Evolutionary conservation across 2,113 vertebrate species (phyloP).

Genomic region (Amia ocellicauda): DNA sequence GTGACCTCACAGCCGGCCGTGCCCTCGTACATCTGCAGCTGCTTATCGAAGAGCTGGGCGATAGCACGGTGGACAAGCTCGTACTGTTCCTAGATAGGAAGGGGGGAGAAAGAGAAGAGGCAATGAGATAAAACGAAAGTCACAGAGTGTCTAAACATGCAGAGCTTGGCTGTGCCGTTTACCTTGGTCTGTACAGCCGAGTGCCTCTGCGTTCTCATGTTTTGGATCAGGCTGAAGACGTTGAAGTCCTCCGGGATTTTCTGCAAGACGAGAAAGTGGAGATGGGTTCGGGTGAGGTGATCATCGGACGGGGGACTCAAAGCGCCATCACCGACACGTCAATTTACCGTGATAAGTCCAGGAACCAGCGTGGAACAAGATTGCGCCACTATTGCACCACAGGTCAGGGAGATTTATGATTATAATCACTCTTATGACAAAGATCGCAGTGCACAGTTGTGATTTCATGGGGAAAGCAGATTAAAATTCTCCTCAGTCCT

Average conservation of each 20-base stretch:
- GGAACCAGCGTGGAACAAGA: too few species aligned
- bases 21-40: constrained; percentile 81
- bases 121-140: constrained; percentile 19
- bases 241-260: constrained; percentile 98
- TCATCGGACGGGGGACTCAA: too few species aligned
- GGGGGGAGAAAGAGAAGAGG: constrained; percentile 25
- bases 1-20: constrained; percentile 74
- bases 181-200: constrained; percentile 99
- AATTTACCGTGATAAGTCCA: too few species aligned
- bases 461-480: too few species aligned
- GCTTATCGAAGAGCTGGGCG: constrained; percentile 92
- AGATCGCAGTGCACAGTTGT: too few species aligned
- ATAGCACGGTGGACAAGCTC: constrained; percentile 95
- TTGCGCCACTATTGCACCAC: too few species aligned
- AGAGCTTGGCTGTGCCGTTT: constrained; percentile 11
- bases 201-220: constrained; percentile 97
- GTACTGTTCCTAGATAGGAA: constrained; percentile 88
- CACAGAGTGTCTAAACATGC: constrained; percentile 20
- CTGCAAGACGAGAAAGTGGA: constrained; percentile 54
- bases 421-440: too few species aligned
- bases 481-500: too few species aligned
- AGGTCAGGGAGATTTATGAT: too few species aligned
- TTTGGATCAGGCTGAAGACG: constrained; percentile 94
- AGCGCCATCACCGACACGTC: too few species aligned
- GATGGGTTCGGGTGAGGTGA: too few species aligned